A percentile compares a stretch with the other conserved stretches of the same genome.
phyloP scores from a whole-genome alignment of 2,888 invertebrate genomes.

The Erpobdella octoculata region DNA sequence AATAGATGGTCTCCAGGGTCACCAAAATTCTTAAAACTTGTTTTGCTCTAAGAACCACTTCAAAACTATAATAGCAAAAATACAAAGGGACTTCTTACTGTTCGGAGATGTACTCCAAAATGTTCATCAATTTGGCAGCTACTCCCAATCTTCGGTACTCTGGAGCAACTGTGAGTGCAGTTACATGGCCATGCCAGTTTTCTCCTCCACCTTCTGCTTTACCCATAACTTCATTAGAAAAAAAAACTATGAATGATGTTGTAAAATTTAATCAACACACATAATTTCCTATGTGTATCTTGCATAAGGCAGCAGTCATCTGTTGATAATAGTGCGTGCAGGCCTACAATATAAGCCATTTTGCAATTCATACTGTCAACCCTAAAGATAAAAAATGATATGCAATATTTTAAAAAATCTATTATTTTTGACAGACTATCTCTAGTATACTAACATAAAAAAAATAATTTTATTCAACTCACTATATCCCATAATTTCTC shows the following conservation, averaged over 20 bases:
- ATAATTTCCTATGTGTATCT: no score
- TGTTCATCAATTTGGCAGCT: constrained; percentile 85
- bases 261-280: no score
- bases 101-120: constrained; percentile 89
- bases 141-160: constrained; percentile 83
- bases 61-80: no score
- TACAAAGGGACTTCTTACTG: constrained; percentile 54
- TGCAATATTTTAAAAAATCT: constrained; percentile 3
- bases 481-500: constrained; percentile 98
- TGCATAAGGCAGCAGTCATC: no score
- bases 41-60: no score
- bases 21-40: no score
- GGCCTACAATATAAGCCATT: no score
- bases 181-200: constrained; percentile 98
- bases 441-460: background rate
- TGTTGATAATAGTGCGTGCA: no score
- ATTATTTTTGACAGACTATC: no score
- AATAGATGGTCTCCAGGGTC: no score
- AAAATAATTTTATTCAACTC: constrained; percentile 52
- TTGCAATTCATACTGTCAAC: no score
- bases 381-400: no score
- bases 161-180: constrained; percentile 89
- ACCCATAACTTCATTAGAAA: constrained; percentile 75
- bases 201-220: constrained; percentile 92
- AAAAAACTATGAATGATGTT: background rate